Evolutionary conservation across 2,113 vertebrate species (phyloP).

Genomic region (Proterorhinus semilunaris): DNA sequence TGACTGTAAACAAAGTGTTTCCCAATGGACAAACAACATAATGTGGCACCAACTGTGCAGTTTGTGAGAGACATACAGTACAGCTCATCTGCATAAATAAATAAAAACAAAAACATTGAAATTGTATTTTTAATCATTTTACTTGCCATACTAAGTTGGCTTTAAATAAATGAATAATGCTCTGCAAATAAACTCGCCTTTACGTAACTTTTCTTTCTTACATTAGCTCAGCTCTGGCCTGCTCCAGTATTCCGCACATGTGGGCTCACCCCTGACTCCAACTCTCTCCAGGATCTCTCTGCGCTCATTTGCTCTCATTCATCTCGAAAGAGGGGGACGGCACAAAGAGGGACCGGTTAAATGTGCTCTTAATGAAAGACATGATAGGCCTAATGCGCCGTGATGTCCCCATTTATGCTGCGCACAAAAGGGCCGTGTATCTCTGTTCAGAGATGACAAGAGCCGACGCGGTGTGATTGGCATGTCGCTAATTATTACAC

Average conservation of each 20-base stretch:
- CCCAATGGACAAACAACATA: slow-evolving; percentile 51
- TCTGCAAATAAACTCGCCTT: too few relatives aligned
- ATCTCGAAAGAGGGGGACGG: slow-evolving; percentile 19
- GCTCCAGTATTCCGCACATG: slow-evolving; percentile 40
- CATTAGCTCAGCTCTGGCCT: background rate
- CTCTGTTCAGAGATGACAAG: slow-evolving; percentile 18
- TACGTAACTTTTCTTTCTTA: too few relatives aligned
- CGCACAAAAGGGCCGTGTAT: slow-evolving; percentile 22
- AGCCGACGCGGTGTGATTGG: slow-evolving; percentile 16
- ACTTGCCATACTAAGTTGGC: too few relatives aligned
- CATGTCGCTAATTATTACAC: slow-evolving; percentile 17
- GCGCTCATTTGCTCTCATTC: slow-evolving; percentile 26
- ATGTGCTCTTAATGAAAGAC: slow-evolving; percentile 27
- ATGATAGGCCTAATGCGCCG: slow-evolving; percentile 6
- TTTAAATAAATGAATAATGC: too few relatives aligned
- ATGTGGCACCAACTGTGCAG: slow-evolving; percentile 48
- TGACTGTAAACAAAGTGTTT: slow-evolving; percentile 44
- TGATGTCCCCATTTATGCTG: slow-evolving; percentile 7
- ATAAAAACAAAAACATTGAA: background rate
- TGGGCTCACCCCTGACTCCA: slow-evolving; percentile 24
- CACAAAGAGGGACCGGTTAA: slow-evolving; percentile 28
- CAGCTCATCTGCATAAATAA: slow-evolving; percentile 1
- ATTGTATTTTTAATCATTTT: too few relatives aligned
- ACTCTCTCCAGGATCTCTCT: slow-evolving; percentile 26
- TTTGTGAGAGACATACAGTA: slow-evolving; percentile 23